A percentile compares a stretch with the other conserved stretches of the same genome.
phyloP scores from a whole-genome alignment of 2,797 vertebrate species.

The Gymnopithys bicolor region DNA sequence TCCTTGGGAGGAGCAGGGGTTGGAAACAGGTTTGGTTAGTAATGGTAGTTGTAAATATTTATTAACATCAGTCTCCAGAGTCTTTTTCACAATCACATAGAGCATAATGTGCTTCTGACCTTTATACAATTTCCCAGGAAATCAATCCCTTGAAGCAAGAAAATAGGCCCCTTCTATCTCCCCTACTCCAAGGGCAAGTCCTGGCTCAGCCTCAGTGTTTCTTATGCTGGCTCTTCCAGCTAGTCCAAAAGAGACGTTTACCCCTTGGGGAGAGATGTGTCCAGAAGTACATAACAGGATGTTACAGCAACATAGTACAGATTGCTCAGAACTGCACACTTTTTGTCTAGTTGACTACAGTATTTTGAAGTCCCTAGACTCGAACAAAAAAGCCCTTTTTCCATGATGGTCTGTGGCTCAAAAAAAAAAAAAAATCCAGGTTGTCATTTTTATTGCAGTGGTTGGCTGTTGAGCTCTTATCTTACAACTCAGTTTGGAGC shows the following conservation, averaged over 20 bases:
- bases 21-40: constrained; percentile 25
- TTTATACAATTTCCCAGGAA: constrained; percentile 52
- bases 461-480: background rate
- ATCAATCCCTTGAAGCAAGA: constrained; percentile 20
- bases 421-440: background rate
- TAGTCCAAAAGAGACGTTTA: background rate
- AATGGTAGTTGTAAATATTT: constrained; percentile 37
- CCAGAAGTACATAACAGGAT: background rate
- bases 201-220: background rate
- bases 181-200: background rate
- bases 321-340: background rate
- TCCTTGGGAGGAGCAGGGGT: background rate
- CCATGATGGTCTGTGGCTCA: background rate
- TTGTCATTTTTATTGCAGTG: background rate
- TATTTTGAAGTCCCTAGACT: background rate
- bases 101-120: constrained; percentile 13
- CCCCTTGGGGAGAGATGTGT: background rate
- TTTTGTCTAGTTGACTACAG: background rate
- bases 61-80: background rate
- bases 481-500: background rate
- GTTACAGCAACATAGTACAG: background rate
- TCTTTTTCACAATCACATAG: constrained; percentile 13
- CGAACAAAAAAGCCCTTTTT: background rate
- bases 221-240: background rate
- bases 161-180: background rate